These are phyloP conservation scores for Sphyrna mokarran DNA, from an alignment of 2,113 vertebrate species.

Conservation along the genomic window DNA sequence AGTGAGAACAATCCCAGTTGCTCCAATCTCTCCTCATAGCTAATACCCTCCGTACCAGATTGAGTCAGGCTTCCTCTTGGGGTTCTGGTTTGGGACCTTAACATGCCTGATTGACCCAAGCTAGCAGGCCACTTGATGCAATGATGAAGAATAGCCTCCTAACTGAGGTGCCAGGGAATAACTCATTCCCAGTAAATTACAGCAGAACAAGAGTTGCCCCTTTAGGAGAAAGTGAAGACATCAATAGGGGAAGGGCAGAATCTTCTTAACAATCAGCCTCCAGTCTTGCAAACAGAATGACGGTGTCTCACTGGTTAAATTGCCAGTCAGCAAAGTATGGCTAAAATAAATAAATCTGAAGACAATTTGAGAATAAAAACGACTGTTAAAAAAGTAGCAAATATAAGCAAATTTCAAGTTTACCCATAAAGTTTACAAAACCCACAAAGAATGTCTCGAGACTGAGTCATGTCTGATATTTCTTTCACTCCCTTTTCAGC, in stretches of 20 bases:
- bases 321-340: neutral
- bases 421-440: conserved; percentile 1
- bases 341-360: neutral
- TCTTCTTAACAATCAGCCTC: neutral
- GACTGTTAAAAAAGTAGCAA: neutral
- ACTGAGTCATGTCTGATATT: conserved; percentile 19
- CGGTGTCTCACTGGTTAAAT: neutral
- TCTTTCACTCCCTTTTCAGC: neutral
- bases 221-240: neutral
- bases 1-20: too few species aligned
- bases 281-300: neutral
- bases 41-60: too few species aligned
- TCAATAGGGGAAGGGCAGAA: neutral
- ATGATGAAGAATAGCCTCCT: neutral
- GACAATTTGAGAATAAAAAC: neutral
- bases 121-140: too few species aligned
- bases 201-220: neutral
- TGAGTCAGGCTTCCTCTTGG: too few species aligned
- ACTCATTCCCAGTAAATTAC: neutral
- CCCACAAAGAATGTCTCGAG: conserved; percentile 13
- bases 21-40: too few species aligned
- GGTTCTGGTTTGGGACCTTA: too few species aligned
- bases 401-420: neutral
- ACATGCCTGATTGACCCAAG: too few species aligned
- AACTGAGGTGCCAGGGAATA: neutral